Evolutionary conservation across 1,140 invertebrate genomes (phyloP).

Genomic region (Brachionus rotundiformis): DNA sequence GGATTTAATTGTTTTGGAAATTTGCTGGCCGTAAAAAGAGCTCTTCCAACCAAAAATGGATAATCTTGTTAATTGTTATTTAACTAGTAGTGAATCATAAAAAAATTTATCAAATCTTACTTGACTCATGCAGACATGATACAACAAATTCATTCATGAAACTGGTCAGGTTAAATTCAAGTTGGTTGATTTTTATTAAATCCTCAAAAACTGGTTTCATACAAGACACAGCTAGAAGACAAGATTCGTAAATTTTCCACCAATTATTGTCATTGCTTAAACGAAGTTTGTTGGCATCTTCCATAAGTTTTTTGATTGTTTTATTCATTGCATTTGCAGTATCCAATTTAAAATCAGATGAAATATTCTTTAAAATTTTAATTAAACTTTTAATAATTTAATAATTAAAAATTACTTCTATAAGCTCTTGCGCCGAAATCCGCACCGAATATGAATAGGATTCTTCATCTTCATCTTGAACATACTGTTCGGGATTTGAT

Average conservation of each 20-base stretch:
- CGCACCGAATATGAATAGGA: constrained; percentile 74
- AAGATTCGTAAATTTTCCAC: constrained; percentile 78
- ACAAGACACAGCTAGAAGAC: constrained; percentile 71
- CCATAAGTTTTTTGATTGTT: constrained; percentile 63
- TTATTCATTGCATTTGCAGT: constrained; percentile 69
- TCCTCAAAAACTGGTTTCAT: constrained; percentile 68
- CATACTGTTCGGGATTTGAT: constrained; percentile 73
- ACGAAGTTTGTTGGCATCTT: constrained; percentile 52
- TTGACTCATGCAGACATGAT: constrained; percentile 63
- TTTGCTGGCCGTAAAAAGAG: constrained; percentile 72
- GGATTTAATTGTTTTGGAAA: constrained; percentile 69
- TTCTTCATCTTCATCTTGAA: constrained; percentile 77
- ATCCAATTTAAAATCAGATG: constrained; percentile 70
- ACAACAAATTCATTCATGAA: constrained; percentile 69
- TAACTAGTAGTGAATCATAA: constrained; percentile 29
- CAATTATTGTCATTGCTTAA: constrained; percentile 68
- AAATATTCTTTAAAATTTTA: constrained; percentile 53
- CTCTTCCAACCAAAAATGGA: constrained; percentile 74
- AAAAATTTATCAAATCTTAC: constrained; percentile 38
- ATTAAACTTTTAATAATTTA: neutral
- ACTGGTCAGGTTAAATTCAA: constrained; percentile 71
- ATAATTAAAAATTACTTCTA: constrained; percentile 64
- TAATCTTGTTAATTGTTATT: constrained; percentile 61
- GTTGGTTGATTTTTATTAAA: constrained; percentile 65
- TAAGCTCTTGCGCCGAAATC: constrained; percentile 74